Conservation (phyloP, 2,888 invertebrate species). For the Pyrgus malvae region DNA sequence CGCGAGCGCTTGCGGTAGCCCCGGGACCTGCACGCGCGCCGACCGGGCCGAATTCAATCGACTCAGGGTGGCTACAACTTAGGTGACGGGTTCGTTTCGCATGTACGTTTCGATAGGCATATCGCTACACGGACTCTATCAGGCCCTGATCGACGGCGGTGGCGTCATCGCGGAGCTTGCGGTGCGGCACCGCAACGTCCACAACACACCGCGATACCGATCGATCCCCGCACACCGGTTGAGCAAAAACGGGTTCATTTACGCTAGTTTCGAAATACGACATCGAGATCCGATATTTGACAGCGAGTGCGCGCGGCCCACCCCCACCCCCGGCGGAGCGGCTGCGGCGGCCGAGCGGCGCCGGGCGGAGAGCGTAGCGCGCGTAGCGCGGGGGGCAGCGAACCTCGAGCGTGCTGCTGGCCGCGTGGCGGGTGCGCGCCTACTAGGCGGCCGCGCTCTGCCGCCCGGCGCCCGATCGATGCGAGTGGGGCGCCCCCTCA, state of each 20-base stretch:
- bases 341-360: conserved; percentile 40
- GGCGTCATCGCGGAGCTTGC: background rate
- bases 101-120: background rate
- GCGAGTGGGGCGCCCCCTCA: conserved; percentile 43
- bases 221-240: conserved; percentile 9
- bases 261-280: conserved; percentile 13
- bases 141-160: background rate
- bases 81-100: background rate
- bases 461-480: conserved; percentile 58
- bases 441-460: conserved; percentile 56
- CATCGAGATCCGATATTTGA: conserved; percentile 13
- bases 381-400: conserved; percentile 39
- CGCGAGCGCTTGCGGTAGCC: conserved; percentile 17
- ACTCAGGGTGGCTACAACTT: too few relatives aligned
- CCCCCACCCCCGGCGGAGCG: conserved; percentile 29
- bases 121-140: background rate
- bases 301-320: conserved; percentile 30
- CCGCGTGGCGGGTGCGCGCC: conserved; percentile 41
- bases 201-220: background rate
- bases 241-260: conserved; percentile 9
- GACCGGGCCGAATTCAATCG: too few relatives aligned
- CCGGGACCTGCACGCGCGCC: too few relatives aligned
- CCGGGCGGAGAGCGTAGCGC: conserved; percentile 52
- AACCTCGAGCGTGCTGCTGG: conserved; percentile 36
- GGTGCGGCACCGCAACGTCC: background rate